Evolutionary conservation across 2,888 invertebrate species (phyloP).

Genomic region (Petrolisthes manimaculis): DNA sequence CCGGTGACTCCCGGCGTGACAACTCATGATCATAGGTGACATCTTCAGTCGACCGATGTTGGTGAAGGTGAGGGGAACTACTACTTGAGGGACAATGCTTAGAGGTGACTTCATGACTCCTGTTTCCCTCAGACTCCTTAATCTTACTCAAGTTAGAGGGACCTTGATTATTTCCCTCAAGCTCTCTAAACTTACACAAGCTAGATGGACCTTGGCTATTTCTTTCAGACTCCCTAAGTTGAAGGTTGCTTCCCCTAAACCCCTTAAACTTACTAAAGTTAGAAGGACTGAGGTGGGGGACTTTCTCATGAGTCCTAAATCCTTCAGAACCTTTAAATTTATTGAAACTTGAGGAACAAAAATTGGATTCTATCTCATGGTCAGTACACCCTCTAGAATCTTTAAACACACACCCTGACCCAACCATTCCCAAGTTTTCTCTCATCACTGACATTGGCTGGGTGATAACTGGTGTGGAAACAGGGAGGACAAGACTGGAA

Average conservation of each 20-base stretch:
- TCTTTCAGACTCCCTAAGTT: background rate
- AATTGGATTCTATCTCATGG: background rate
- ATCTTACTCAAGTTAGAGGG: background rate
- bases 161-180: background rate
- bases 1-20: conserved; percentile 42
- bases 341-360: background rate
- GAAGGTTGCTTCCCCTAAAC: background rate
- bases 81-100: background rate
- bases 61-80: background rate
- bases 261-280: too few relatives aligned
- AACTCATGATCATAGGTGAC: background rate
- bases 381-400: background rate
- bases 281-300: background rate
- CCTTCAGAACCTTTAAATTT: background rate
- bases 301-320: background rate
- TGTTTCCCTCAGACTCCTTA: background rate
- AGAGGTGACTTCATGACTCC: background rate
- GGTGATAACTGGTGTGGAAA: background rate
- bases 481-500: background rate
- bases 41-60: background rate
- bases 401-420: background rate
- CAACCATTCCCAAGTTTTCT: background rate
- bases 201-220: background rate
- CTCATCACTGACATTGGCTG: conserved; percentile 30
- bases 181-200: background rate